Conservation (phyloP, 2,888 invertebrate species). For the Trichopoda pennipes region DNA sequence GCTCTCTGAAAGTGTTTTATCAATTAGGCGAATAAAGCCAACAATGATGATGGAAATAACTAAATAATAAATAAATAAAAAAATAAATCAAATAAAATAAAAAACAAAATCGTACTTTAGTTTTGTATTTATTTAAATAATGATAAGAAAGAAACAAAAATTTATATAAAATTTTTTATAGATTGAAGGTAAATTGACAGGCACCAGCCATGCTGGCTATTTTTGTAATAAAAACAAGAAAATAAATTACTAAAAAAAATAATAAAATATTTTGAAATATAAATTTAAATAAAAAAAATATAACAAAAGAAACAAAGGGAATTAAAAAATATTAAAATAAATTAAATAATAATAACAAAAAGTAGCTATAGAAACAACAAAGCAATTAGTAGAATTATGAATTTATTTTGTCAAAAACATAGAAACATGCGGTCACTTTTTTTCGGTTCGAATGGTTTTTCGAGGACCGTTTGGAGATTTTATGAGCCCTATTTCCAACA, state of each 20-base stretch:
- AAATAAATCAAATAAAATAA: no score
- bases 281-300: not conserved
- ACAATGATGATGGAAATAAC: no score
- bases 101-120: not conserved
- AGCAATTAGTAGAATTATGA: constrained; percentile 10
- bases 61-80: no score
- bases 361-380: not conserved
- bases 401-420: not conserved
- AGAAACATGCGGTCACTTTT: no score
- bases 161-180: not conserved
- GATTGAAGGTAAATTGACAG: constrained; percentile 31
- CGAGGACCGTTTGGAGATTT: no score
- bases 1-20: no score
- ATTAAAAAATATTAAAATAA: not conserved
- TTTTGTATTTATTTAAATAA: constrained; percentile 5
- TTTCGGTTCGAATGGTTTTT: no score
- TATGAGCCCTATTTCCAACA: no score
- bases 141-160: constrained; percentile 17
- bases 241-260: constrained; percentile 11
- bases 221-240: constrained; percentile 2
- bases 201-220: constrained; percentile 2
- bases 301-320: constrained; percentile 4
- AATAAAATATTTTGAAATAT: not conserved
- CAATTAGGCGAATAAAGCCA: no score
- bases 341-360: not conserved